Conservation (phyloP, 1,140 invertebrate species). For the Polyergus mexicanus region DNA sequence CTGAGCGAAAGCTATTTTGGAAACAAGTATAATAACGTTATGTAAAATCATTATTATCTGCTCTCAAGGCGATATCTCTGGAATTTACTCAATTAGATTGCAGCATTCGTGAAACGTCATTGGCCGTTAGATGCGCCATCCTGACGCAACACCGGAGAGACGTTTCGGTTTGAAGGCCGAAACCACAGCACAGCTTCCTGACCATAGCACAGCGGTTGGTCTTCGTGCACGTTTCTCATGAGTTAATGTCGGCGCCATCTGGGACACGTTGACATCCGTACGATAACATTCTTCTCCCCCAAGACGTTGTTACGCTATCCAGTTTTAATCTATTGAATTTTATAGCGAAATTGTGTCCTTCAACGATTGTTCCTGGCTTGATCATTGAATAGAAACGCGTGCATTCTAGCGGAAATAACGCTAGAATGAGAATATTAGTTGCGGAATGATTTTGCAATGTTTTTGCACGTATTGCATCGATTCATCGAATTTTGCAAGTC, state of each 20-base stretch:
- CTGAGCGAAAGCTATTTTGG: neutral
- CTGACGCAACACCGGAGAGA: constrained; percentile 39
- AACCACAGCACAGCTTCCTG: constrained; percentile 71
- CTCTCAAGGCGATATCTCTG: neutral
- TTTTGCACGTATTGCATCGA: neutral
- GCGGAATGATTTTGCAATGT: neutral
- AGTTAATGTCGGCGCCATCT: constrained; percentile 74
- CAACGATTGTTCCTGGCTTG: neutral
- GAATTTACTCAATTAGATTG: neutral
- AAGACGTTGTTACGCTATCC: constrained; percentile 44
- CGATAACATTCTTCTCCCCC: constrained; percentile 47
- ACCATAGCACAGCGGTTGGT: constrained; percentile 65
- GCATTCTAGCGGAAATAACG: constrained; percentile 10
- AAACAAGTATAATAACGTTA: neutral
- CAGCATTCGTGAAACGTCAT: constrained; percentile 52
- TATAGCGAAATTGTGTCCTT: constrained; percentile 23
- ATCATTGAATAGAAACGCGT: constrained; percentile 45
- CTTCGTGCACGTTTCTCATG: constrained; percentile 59
- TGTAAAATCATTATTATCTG: neutral
- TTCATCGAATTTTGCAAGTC: constrained; percentile 13
- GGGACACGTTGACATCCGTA: constrained; percentile 70
- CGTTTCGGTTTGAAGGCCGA: constrained; percentile 59
- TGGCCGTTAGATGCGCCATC: constrained; percentile 31
- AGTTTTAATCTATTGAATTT: constrained; percentile 66
- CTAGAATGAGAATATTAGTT: neutral